Base-by-base conservation (phyloP, 2,113 vertebrate genomes). In the Montifringilla adamsi region DNA sequence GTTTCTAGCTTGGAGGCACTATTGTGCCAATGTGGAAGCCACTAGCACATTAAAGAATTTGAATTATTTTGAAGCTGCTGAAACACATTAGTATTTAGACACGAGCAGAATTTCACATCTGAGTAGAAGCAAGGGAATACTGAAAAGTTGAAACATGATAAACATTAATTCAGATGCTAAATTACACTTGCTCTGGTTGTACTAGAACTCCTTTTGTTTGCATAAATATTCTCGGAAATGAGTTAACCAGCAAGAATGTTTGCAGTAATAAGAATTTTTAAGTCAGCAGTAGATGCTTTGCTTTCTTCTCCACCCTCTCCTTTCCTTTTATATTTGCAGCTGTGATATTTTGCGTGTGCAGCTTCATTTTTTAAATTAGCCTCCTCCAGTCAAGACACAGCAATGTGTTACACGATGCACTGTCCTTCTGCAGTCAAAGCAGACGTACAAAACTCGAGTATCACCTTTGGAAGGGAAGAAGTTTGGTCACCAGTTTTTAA, bases 111-210 rank as follows among this genome's bases (percentile, higher is more conserved):
- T 82, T 94, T 84, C 47, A 84, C 49, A 62, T 94, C 50, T 83
- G 86, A 83, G 76, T 37, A 90, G 92, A 92, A 94, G 68, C 60
- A 4, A 84, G 93, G 95, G 96, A 96, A 95, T 96, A 94, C 83
- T 95, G 95, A 67, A 74, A 96, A 95, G 59, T 56, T 90, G 92
- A 93, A 93, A 95, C 93, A 89, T 23, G 90, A 64, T 96, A 94
- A 93, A 95, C 87, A 93, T 93, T 93, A 95, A 97, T 94, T 91
- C 95, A 89, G 56, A 93, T 93, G 87, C 78, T 92, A 84, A 96
- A 95, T 92, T 96, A 90, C 76, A 84, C 93, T 96, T 94, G 64
- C 88, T 94, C 64, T 90, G 56, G 83, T 92, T 96, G 85, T 94
- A 78, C 72, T 92, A 86, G 75, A 88, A 90, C 72, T 94, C 79